Evolutionary conservation across 2,888 invertebrate species (phyloP).

Genomic region (Dicyrtoma fusca): DNA sequence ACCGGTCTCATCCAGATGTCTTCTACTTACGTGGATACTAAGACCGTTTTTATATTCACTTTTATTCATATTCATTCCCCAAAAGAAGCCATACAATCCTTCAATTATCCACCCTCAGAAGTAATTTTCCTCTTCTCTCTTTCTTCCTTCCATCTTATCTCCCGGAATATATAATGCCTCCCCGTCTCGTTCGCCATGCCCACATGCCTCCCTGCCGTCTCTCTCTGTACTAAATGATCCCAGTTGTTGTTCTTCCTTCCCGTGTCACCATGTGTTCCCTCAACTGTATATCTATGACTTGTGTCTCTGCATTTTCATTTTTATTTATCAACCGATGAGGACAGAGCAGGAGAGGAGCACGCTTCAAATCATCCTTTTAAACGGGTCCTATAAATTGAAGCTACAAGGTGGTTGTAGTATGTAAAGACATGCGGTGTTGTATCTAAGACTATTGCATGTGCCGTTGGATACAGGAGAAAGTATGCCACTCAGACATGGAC

Average conservation of each 20-base stretch:
- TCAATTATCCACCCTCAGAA: constrained; percentile 22
- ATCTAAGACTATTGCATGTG: too few species aligned
- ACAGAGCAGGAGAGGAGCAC: too few species aligned
- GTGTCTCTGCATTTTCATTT: too few species aligned
- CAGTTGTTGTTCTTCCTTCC: neutral
- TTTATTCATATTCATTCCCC: constrained; percentile 30
- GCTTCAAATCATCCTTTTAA: too few species aligned
- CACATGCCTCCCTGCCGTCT: too few species aligned
- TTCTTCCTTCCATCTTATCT: neutral
- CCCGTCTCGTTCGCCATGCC: neutral
- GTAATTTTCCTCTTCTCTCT: neutral
- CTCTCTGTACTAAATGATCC: neutral
- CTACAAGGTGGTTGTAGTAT: too few species aligned
- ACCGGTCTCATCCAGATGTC: neutral
- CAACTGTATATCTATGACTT: neutral
- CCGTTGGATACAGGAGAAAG: too few species aligned
- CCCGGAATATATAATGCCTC: neutral
- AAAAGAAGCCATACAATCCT: constrained; percentile 28
- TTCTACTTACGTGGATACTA: constrained; percentile 10
- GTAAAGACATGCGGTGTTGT: too few species aligned
- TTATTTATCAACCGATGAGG: too few species aligned
- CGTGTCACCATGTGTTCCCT: neutral
- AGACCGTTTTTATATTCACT: constrained; percentile 14
- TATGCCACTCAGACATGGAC: too few species aligned
- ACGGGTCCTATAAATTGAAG: too few species aligned